Evolutionary conservation across 2,888 invertebrate species (phyloP).

Genomic region (Thelaira solivaga): DNA sequence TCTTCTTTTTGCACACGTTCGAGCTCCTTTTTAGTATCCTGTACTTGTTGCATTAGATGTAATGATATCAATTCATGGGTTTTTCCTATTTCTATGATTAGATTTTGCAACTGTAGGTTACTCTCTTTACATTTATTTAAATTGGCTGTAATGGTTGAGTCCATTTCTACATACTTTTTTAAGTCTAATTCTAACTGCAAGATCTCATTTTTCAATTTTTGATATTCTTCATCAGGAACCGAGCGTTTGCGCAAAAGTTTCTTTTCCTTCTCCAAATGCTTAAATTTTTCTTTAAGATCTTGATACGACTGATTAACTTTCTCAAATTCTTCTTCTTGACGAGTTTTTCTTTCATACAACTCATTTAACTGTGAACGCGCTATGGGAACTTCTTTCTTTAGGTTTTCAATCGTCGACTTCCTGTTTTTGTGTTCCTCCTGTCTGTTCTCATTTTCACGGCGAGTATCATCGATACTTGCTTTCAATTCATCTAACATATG

Average conservation of each 20-base stretch:
- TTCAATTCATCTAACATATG: slow-evolving; percentile 63
- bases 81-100: slow-evolving; percentile 63
- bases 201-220: slow-evolving; percentile 56
- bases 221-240: slow-evolving; percentile 68
- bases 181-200: slow-evolving; percentile 61
- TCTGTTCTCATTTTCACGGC: slow-evolving; percentile 58
- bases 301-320: slow-evolving; percentile 55
- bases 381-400: slow-evolving; percentile 60
- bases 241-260: slow-evolving; percentile 64
- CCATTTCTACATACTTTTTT: slow-evolving; percentile 43
- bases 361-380: slow-evolving; percentile 49
- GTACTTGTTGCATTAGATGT: slow-evolving; percentile 56
- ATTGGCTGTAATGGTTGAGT: slow-evolving; percentile 2
- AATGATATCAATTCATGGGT: slow-evolving; percentile 61
- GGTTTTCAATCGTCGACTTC: slow-evolving; percentile 53
- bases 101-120: slow-evolving; percentile 53
- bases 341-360: slow-evolving; percentile 23
- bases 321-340: slow-evolving; percentile 55
- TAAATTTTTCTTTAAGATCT: slow-evolving; percentile 60
- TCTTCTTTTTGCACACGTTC: slow-evolving; percentile 3
- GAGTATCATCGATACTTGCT: slow-evolving; percentile 17
- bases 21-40: slow-evolving; percentile 52
- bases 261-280: slow-evolving; percentile 59
- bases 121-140: slow-evolving; percentile 63
- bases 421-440: slow-evolving; percentile 64